These are phyloP conservation scores for Ephydatia muelleri DNA, from an alignment of 37 sponge, comb jelly and placozoan species.

Conservation along the genomic window DNA sequence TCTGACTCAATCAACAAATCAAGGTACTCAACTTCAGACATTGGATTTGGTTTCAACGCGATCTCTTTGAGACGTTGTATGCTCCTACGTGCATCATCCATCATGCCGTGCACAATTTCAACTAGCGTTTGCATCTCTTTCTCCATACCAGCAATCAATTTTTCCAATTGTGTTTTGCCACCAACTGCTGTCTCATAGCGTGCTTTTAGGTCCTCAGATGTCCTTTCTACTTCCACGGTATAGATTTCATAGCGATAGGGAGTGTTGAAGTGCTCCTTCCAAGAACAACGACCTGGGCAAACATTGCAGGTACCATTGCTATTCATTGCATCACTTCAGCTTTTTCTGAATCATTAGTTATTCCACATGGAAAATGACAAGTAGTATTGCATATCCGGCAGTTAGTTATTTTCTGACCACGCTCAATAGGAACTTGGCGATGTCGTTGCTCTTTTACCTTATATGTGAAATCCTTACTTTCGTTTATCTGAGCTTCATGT, in stretches of 20 bases:
- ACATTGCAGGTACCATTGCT: background rate
- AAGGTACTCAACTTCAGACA: slow-evolving; percentile 40
- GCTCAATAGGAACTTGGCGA: slow-evolving; percentile 18
- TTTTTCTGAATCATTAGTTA: background rate
- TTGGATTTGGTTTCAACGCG: slow-evolving; percentile 39
- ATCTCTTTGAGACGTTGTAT: slow-evolving; percentile 25
- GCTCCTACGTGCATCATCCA: background rate
- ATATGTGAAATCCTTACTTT: slow-evolving; percentile 65
- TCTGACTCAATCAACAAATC: slow-evolving; percentile 49
- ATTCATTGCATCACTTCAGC: slow-evolving; percentile 25
- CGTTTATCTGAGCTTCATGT: slow-evolving; percentile 40
- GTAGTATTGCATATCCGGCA: background rate
- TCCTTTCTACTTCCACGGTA: background rate
- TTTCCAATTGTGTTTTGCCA: no score
- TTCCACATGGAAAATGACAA: background rate
- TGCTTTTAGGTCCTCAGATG: background rate
- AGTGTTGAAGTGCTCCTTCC: background rate
- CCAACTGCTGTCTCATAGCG: background rate
- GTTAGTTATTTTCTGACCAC: background rate
- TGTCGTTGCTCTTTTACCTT: slow-evolving; percentile 25
- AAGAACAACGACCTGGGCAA: slow-evolving; percentile 1
- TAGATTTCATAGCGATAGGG: no score
- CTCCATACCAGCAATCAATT: no score
- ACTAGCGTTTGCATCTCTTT: background rate
- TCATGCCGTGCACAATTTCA: background rate